Base-by-base conservation (phyloP, 2,888 invertebrate species). In the Leptopilina syphax region DNA sequence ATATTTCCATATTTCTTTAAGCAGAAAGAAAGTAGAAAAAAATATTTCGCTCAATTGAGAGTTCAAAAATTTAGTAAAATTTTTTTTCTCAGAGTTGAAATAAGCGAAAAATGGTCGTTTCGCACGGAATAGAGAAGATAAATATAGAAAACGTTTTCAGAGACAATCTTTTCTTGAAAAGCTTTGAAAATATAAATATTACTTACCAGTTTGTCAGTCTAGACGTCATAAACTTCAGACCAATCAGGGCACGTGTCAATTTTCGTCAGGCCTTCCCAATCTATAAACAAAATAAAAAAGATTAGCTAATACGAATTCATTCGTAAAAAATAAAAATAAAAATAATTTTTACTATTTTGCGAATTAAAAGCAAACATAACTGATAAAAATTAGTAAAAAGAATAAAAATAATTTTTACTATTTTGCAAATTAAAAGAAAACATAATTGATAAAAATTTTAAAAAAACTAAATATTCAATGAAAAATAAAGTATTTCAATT, bases 191-290 rank as follows among this genome's bases (percentile, higher is more conserved):
- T 60, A 18, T 60, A 60, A 60, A 60, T 60, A n/a, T 60, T 13
- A 60, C 60, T 60, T 50, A 60, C 18, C 13, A 6, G 13, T 60
- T 60, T 60, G 18, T 60, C 60, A 60, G 60, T 60, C 60, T 60
- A 60, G 60, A 60, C 60, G 60, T 60, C 60, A 60, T 60, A 50
- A 76, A 73, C 65, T 79, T 82, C 77, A 73, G 44, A 44, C 76
- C 78, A 80, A 78, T 76, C 41, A 24, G 13, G 12, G 44, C 73
- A 67, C 66, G 77, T 13, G 57, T 66, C 60, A 78, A 18, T 60
- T 18, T 60, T n/a, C 18, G 60, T 68, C 57, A 41, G 34, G 57
- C 27, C 44, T 63, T 65, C 9, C 44, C 57, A 60, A 57, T 76
- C 34, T 24, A 68, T 65, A 65, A 60, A 60, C 60, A 60, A 60